Base-by-base conservation (phyloP, 64 coral and sea anemone genomes). In the Acropora yongei region DNA sequence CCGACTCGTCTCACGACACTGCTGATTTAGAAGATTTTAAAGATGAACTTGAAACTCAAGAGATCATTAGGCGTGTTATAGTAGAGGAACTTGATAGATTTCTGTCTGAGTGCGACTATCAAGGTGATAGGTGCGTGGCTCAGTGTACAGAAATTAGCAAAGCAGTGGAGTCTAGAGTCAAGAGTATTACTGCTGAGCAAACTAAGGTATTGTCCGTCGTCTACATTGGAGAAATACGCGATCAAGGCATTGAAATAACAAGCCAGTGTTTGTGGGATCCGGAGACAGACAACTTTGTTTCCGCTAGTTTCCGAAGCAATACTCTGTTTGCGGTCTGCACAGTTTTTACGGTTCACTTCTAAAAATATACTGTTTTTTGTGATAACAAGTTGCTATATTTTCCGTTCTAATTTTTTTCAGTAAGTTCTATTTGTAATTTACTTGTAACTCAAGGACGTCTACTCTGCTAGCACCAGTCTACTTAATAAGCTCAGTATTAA, bases 231-330 rank as follows among this genome's bases (percentile, higher is more conserved):
- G 95, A 97, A 49, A 82, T 97, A 60, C 92, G 95, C 6, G 95
- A 97, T 75, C 95, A 97, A 71, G 95, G 95, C n/a, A 90, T 97
- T 39, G 95, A 97, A 45, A 87, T 97, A 1, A 97, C 95, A 0
- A 97, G 92, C 49, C 95, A 97, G 71, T 97, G 95, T 30, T 65
- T 97, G 63, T 97, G 95, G 95, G 92, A 97, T 86, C 92, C 95
- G 3, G 84, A 91, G 6, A 78, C 89, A 7, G 95, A 97, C 57
- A 94, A 44, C 68, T 97, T 97, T 53, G 95, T 74, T 43, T 94
- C 92, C 49, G 93, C 95, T 46, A 97, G 95, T 49, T 97, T 93
- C 75, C 78, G 83, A 7, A 97, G 93, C 73, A 94, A 97, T 4
- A 79, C 92, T 14, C 78, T 97, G 68, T 97, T 97, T 88, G 92